Percentiles rank a stretch among this genome's conserved stretches.
phyloP scores from a whole-genome alignment of 1,140 invertebrate genomes.

The Centruroides sculpturatus region DNA sequence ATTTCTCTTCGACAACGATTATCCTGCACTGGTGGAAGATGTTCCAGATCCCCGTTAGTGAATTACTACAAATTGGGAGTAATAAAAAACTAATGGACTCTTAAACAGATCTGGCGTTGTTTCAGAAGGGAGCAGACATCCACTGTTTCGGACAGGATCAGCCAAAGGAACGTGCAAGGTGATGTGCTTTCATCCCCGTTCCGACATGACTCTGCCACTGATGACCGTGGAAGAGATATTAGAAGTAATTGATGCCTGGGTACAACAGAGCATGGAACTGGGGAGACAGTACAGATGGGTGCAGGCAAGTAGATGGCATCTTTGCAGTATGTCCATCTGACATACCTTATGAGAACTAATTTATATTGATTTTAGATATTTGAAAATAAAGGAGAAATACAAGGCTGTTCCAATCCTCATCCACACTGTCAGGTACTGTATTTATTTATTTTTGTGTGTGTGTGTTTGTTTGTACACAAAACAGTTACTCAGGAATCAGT shows the following conservation, averaged over 20 bases:
- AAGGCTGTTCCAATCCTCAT: conserved; percentile 97
- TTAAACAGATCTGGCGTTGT: not conserved
- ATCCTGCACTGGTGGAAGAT: conserved; percentile 75
- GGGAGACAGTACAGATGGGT: conserved; percentile 77
- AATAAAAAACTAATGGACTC: no score
- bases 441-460: not conserved
- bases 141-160: conserved; percentile 59
- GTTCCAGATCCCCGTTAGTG: conserved; percentile 45
- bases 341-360: not conserved
- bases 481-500: no score
- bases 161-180: conserved; percentile 84
- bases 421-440: conserved; percentile 64
- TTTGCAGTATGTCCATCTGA: no score
- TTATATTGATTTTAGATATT: conserved; percentile 48
- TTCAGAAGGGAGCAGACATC: conserved; percentile 40
- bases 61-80: not conserved
- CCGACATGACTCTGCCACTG: conserved; percentile 71
- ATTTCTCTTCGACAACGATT: conserved; percentile 91
- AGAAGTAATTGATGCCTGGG: conserved; percentile 73
- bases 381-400: conserved; percentile 89
- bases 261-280: conserved; percentile 57
- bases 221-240: conserved; percentile 68
- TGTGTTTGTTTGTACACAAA: no score
- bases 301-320: conserved; percentile 37
- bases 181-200: conserved; percentile 94